These are phyloP conservation scores for Palythoa caribaeorum DNA, from an alignment of 92 coral and sea anemone genomes.

Conservation along the genomic window DNA sequence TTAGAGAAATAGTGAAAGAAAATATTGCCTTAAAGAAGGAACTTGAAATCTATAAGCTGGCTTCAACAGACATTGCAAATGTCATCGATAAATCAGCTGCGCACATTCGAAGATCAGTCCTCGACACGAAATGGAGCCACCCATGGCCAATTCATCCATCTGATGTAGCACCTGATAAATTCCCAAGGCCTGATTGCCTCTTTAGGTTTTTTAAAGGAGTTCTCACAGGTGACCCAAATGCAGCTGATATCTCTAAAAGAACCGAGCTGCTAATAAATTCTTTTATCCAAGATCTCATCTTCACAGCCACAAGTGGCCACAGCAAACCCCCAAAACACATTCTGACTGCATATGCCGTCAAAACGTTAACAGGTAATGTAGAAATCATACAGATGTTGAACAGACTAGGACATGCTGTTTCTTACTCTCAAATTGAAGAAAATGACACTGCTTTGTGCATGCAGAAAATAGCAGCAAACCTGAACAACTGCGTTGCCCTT, in stretches of 20 bases:
- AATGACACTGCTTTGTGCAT: constrained; percentile 60
- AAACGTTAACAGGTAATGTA: constrained; percentile 60
- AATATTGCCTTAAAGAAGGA: constrained; percentile 48
- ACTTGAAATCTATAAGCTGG: neutral
- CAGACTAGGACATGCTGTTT: constrained; percentile 70
- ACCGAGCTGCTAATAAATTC: constrained; percentile 21
- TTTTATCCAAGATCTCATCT: constrained; percentile 65
- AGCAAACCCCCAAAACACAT: constrained; percentile 75
- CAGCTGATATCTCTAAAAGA: neutral
- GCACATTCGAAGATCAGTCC: neutral
- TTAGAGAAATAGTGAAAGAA: constrained; percentile 22
- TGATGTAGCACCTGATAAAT: neutral
- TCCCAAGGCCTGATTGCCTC: constrained; percentile 15
- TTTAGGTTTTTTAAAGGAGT: neutral
- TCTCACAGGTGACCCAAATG: neutral
- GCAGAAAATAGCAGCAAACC: constrained; percentile 28
- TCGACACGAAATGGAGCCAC: constrained; percentile 18
- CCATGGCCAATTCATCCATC: constrained; percentile 34
- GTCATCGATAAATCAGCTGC: neutral
- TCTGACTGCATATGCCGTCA: constrained; percentile 66
- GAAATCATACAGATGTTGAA: constrained; percentile 64
- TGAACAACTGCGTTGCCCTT: constrained; percentile 43
- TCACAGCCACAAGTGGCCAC: constrained; percentile 63
- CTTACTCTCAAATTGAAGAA: constrained; percentile 72
- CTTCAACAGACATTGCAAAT: neutral